Conservation (phyloP, 1,140 invertebrate species). For the Heliothis subflexa region DNA sequence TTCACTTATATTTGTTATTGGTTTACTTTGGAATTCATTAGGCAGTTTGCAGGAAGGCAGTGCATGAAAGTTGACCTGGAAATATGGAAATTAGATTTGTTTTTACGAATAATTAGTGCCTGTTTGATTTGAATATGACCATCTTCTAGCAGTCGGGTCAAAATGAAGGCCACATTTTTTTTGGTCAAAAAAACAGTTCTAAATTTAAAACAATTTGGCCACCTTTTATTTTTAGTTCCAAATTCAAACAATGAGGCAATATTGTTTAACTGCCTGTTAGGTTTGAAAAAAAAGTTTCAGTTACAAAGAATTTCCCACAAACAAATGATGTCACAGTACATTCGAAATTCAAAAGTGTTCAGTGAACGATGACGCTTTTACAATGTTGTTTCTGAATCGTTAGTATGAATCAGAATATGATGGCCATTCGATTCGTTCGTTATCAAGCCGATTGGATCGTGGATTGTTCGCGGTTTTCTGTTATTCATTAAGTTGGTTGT, state of each 20-base stretch:
- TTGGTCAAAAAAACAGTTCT: no score
- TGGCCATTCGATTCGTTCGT: slow-evolving; percentile 28
- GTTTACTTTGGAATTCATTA: slow-evolving; percentile 6
- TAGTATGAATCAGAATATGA: slow-evolving; percentile 18
- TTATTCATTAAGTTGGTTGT: slow-evolving; percentile 40
- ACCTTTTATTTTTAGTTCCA: no score
- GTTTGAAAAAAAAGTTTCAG: no score
- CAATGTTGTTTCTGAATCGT: slow-evolving; percentile 8
- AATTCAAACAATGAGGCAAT: no score
- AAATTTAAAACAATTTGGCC: no score
- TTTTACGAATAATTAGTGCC: no score
- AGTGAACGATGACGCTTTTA: neutral
- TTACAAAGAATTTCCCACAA: no score
- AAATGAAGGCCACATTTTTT: neutral
- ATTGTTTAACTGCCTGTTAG: no score
- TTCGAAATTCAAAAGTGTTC: no score
- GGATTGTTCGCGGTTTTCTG: slow-evolving; percentile 25
- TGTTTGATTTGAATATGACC: no score
- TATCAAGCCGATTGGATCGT: slow-evolving; percentile 26
- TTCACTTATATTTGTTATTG: slow-evolving; percentile 30
- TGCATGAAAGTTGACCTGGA: neutral
- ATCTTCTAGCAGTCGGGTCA: neutral
- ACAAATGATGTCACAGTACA: no score
- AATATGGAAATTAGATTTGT: neutral
- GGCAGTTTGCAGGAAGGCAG: neutral